Evolutionary conservation across 35 echinoderm and acorn worm species (phyloP), one percentile per base, ranked within the genome.

Genomic region (Acanthaster planci): DNA sequence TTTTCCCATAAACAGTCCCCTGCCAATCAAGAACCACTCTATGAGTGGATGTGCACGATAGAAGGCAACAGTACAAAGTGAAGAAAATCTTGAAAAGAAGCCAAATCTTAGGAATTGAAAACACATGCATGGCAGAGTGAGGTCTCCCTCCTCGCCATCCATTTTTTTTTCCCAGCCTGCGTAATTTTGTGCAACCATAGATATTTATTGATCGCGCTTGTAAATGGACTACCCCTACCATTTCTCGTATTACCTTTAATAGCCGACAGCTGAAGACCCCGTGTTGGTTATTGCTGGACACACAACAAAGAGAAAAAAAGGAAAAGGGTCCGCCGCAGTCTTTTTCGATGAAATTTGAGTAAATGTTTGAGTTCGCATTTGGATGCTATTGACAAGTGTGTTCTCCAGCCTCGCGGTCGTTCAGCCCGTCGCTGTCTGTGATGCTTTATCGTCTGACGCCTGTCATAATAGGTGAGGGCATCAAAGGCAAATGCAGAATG

Each of bases 311-410:
- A 47, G 12, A 47, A 47, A 47, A 47, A 47, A 47, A 47, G 12
- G 12, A 47, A 47, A 47, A 47, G 42, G 42, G 42, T 12, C 42
- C 4, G 4, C 4, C 42, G 12, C 4, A 6, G 4, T 47, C 23
- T 31, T 34, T 72, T 29, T 26, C 26, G 64, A 72, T 72, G 64
- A 72, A 72, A 72, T 34, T 72, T 16, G 26, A 72, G 64, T 26
- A 72, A 72, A 72, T 72, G 64, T 72, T 72, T 72, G 64, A 72
- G 64, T 72, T 72, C 34, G 64, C 64, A 31, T 72, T 72, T 72
- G 23, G 34, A 72, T 26, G 64, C 64, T 72, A 35, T 72, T 72
- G 64, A 72, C 64, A 29, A 72, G n/a, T 72, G 34, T 72, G 21
- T 72, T 31, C 42, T 4, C 42, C 4, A 47, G 42, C 4, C 42